A percentile compares a stretch with the other conserved stretches of the same genome.
Evolutionary conservation across 1,140 invertebrate genomes (phyloP).

Genomic region (Vollenhovia emeryi): DNA sequence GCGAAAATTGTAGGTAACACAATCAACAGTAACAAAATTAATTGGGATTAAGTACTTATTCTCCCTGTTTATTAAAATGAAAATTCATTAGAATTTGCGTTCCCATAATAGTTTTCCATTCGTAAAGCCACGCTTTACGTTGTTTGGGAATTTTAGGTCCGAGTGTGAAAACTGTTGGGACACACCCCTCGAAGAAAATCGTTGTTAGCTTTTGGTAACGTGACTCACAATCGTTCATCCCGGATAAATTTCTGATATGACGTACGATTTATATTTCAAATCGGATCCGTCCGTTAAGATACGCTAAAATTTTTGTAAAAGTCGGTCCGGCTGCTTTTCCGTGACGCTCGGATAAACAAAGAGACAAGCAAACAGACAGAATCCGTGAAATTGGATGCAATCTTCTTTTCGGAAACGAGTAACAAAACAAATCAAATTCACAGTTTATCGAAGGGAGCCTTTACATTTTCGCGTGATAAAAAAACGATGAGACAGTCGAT

Average conservation of each 20-base stretch:
- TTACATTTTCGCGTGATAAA: background rate
- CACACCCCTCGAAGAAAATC: background rate
- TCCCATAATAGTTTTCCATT: background rate
- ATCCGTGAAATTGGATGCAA: conserved; percentile 23
- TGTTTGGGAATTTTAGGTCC: background rate
- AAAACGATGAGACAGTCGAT: background rate
- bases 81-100: background rate
- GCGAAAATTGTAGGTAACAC: background rate
- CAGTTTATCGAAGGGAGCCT: background rate
- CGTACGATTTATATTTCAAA: conserved; percentile 20
- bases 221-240: background rate
- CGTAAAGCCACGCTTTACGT: background rate
- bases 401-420: background rate
- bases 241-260: conserved; percentile 9
- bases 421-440: background rate
- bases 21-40: background rate
- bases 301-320: background rate
- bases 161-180: background rate
- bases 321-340: background rate
- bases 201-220: background rate
- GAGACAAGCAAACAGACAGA: background rate
- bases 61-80: background rate
- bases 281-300: background rate
- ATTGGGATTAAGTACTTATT: background rate
- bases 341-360: background rate